These are phyloP conservation scores for Cartodere bifasciata DNA, from an alignment of 2,888 invertebrate genomes.

Conservation along the genomic window DNA sequence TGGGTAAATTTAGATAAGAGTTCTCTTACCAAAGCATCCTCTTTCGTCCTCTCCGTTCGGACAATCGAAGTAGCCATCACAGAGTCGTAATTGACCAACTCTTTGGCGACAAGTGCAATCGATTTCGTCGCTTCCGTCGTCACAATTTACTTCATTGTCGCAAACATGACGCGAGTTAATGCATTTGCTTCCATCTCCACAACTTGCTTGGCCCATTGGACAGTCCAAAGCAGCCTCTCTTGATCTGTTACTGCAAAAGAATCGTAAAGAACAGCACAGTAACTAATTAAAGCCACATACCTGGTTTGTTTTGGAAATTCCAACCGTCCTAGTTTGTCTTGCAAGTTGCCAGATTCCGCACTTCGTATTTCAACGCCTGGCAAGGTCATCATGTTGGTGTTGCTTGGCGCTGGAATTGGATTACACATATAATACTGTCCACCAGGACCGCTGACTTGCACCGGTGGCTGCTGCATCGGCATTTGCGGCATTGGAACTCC, in stretches of 20 bases:
- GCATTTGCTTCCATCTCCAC: slow-evolving; percentile 36
- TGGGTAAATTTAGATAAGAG: no score
- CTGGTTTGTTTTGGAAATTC: background rate
- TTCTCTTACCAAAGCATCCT: slow-evolving; percentile 55
- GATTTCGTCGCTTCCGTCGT: slow-evolving; percentile 66
- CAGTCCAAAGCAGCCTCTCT: slow-evolving; percentile 23
- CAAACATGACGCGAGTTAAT: slow-evolving; percentile 50
- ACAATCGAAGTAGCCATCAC: slow-evolving; percentile 75
- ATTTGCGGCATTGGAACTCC: slow-evolving; percentile 3
- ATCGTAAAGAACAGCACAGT: background rate
- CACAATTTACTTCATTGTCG: slow-evolving; percentile 59
- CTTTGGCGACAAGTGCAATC: slow-evolving; percentile 61
- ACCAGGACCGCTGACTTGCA: slow-evolving; percentile 22
- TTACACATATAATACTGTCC: slow-evolving; percentile 32
- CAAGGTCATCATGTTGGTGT: slow-evolving; percentile 21
- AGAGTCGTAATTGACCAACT: slow-evolving; percentile 49
- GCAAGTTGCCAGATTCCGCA: slow-evolving; percentile 19
- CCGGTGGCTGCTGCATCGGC: slow-evolving; percentile 7
- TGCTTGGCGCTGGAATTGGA: slow-evolving; percentile 23
- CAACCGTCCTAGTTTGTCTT: slow-evolving; percentile 17
- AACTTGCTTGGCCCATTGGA: slow-evolving; percentile 26
- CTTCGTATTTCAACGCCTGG: slow-evolving; percentile 28
- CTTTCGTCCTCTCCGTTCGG: slow-evolving; percentile 71
- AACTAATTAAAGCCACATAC: slow-evolving; percentile 5
- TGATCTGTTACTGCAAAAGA: slow-evolving; percentile 20